These are phyloP conservation scores for Camponotus pennsylvanicus DNA, from an alignment of 1,140 invertebrate species.

Conservation along the genomic window DNA sequence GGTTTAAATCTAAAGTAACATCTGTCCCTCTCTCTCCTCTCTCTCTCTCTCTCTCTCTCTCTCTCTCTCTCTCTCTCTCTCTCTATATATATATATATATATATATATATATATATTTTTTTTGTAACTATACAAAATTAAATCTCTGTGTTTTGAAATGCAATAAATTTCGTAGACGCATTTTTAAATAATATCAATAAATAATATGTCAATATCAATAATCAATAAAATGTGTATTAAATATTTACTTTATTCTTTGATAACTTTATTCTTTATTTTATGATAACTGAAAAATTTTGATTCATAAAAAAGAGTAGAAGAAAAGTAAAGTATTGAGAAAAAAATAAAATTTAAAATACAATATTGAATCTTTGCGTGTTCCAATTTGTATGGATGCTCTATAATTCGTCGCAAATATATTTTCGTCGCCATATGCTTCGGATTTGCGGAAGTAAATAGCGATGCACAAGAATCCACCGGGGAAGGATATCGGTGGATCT, in stretches of 20 bases:
- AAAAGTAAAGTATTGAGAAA: neutral
- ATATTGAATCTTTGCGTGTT: neutral
- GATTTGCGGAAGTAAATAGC: slow-evolving; percentile 50
- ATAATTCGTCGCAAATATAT: slow-evolving; percentile 13
- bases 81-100: too few relatives aligned
- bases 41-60: too few relatives aligned
- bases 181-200: too few relatives aligned
- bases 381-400: neutral
- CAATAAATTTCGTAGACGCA: neutral
- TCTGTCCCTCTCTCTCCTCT: neutral
- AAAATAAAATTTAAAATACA: neutral
- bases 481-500: slow-evolving; percentile 53
- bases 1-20: slow-evolving; percentile 34
- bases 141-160: neutral
- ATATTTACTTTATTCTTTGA: neutral
- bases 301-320: neutral
- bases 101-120: neutral
- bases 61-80: too few relatives aligned
- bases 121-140: neutral
- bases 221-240: neutral
- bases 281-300: neutral
- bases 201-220: too few relatives aligned
- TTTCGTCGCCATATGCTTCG: slow-evolving; percentile 19
- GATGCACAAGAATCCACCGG: slow-evolving; percentile 22
- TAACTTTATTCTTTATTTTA: neutral